Evolutionary conservation across 2,888 invertebrate species (phyloP), one percentile per base, ranked within the genome.

Genomic region (Yponomeuta sedellus): DNA sequence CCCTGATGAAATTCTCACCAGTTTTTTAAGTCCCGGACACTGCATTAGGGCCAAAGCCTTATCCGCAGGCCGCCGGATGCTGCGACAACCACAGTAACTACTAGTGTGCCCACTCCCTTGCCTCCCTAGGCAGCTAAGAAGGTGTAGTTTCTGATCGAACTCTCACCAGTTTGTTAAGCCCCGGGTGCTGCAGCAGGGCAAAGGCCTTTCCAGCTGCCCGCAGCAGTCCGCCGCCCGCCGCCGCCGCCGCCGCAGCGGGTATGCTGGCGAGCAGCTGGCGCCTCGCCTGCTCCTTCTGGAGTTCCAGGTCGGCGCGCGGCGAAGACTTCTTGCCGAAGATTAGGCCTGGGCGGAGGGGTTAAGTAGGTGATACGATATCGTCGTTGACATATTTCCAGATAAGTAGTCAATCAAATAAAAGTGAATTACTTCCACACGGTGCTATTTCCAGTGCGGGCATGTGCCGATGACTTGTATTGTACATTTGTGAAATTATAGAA

Each of bases 11-110:
- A 25, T 25, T 25, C 2, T n/a, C 25, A 87, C 90, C 83, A 91
- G 91, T 81, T 94, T 94, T 71, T 94, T 94, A 2, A 92, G 84
- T 8, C 92, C 85, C 16, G 94, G 93, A 68, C 89, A 83, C 81
- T 94, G 92, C 66, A 93, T 70, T n/a, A 86, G 71, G 25, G 86
- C 84, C 68, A 91, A 80, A 62, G n/a, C n/a, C n/a, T n/a, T n/a
- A n/a, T n/a, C n/a, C n/a, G n/a, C n/a, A n/a, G n/a, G n/a, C n/a
- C n/a, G n/a, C n/a, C n/a, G n/a, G n/a, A n/a, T n/a, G n/a, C n/a
- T n/a, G n/a, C n/a, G n/a, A n/a, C n/a, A n/a, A n/a, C n/a, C n/a
- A n/a, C n/a, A n/a, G 92, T n/a, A n/a, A n/a, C n/a, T n/a, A n/a
- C n/a, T n/a, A n/a, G n/a, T n/a, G n/a, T n/a, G n/a, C n/a, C n/a